Evolutionary conservation across 2,113 vertebrate genomes (phyloP), one percentile per base, ranked within the genome.

Genomic region (Rhodinocichla rosea): DNA sequence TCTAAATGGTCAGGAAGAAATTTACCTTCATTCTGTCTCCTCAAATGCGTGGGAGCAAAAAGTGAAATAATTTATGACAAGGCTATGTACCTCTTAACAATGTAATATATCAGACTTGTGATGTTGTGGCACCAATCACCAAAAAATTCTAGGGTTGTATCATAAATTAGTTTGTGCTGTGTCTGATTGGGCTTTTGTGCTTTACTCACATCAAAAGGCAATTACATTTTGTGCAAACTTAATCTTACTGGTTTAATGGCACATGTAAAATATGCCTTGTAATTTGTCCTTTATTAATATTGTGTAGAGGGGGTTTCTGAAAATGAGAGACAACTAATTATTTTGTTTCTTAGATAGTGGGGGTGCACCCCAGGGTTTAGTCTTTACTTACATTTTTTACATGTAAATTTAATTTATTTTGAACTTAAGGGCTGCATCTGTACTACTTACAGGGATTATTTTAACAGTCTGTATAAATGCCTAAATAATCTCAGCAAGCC

Each of bases 191-290:
- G 28, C 21, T 92, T 95, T 87, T 96, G 75, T 97, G 78, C 73
- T 94, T 97, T 95, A 83, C 81, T 96, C 95, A 79, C 67, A 92
- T 96, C 88, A 96, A 95, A 97, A 97, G 75, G 74, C 86, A 97
- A 97, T 98, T 97, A 88, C 28, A 47, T 91, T 97, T 94, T 96
- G 80, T 92, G 90, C 92, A 94, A 75, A 97, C 79, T 97, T 98
- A 97, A 95, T 97, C 70, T 91, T 70, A 81, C 70, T 11, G 10
- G 76, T 96, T 97, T 96, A 98, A 98, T 96, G 91, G 73, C 1
- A 35, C 90, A 50, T 96, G 74, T 94, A 96, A 97, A 97, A 97
- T 96, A 95, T 91, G 74, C 65, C 62, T 96, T 95, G 57, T 80
- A 93, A 95, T 94, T 97, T 96, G 76, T 91, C 90, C 84, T 97